phyloP scores from a whole-genome alignment of 2,797 vertebrate genomes.

The Pempheris klunzingeri region DNA sequence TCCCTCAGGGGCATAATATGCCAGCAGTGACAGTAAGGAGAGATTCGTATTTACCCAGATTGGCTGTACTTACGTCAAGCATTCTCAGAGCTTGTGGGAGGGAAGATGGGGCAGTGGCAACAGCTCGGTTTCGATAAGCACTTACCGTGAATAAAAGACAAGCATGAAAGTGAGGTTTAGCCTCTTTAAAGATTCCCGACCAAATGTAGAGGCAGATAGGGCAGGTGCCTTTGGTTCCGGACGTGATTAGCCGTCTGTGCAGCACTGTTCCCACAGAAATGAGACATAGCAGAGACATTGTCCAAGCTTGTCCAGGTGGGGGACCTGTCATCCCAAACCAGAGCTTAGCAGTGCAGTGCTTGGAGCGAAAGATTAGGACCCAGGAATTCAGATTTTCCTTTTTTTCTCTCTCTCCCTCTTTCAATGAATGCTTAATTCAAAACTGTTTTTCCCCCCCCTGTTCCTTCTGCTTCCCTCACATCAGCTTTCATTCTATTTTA shows the following conservation, averaged over 20 bases:
- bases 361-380: conserved; percentile 88
- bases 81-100: conserved; percentile 90
- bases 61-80: conserved; percentile 92
- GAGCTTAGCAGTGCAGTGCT: conserved; percentile 86
- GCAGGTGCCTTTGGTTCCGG: conserved; percentile 90
- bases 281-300: conserved; percentile 89
- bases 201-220: conserved; percentile 90
- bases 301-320: conserved; percentile 92
- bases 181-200: conserved; percentile 88
- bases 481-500: conserved; percentile 74
- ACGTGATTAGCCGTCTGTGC: conserved; percentile 87
- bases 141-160: conserved; percentile 91
- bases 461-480: conserved; percentile 61
- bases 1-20: conserved; percentile 93
- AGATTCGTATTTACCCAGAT: conserved; percentile 92
- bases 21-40: conserved; percentile 91
- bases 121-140: conserved; percentile 90
- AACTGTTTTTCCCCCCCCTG: conserved; percentile 52
- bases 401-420: conserved; percentile 49
- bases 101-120: conserved; percentile 89
- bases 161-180: conserved; percentile 92
- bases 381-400: conserved; percentile 78
- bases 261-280: conserved; percentile 87
- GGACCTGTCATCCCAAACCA: conserved; percentile 90
- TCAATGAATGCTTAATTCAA: conserved; percentile 85